A percentile compares a stretch with the other conserved stretches of the same genome.
These are phyloP conservation scores for Ciconia maguari DNA, from an alignment of 2,113 vertebrate genomes.

Conservation along the genomic window DNA sequence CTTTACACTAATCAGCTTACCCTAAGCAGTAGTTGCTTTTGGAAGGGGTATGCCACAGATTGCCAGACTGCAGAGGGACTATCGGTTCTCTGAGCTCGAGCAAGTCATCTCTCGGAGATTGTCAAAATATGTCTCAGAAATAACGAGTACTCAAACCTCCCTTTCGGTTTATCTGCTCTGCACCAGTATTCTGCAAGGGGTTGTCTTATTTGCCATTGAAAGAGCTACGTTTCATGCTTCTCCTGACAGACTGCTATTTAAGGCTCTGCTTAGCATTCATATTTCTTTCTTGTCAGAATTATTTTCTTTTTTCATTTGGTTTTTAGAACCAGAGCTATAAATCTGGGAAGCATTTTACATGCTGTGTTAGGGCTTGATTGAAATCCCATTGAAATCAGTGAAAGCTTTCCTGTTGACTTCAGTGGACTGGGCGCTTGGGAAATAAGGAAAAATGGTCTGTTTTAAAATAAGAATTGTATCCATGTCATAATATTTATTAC, in stretches of 20 bases:
- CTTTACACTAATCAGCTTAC: neutral
- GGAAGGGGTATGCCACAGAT: neutral
- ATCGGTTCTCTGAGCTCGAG: neutral
- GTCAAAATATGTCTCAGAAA: neutral
- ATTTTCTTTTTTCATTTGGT: neutral
- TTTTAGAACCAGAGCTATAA: slow-evolving; percentile 1
- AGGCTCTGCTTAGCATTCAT: neutral
- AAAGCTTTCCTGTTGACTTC: neutral
- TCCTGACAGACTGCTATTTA: neutral
- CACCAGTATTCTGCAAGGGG: neutral
- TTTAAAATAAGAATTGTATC: neutral
- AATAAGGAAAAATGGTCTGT: neutral
- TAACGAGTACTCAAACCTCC: neutral
- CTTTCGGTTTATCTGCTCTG: neutral
- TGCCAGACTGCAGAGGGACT: neutral
- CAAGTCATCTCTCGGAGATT: neutral
- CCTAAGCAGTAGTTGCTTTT: neutral
- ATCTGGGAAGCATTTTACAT: neutral
- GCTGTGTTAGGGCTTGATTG: neutral
- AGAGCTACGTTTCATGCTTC: neutral
- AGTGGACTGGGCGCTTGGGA: neutral
- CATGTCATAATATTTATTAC: neutral
- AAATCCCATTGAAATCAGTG: slow-evolving; percentile 15
- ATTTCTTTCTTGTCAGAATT: neutral
- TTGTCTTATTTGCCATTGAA: neutral